Evolutionary conservation across 2,797 vertebrate species (phyloP).

Genomic region (Platalea minor): DNA sequence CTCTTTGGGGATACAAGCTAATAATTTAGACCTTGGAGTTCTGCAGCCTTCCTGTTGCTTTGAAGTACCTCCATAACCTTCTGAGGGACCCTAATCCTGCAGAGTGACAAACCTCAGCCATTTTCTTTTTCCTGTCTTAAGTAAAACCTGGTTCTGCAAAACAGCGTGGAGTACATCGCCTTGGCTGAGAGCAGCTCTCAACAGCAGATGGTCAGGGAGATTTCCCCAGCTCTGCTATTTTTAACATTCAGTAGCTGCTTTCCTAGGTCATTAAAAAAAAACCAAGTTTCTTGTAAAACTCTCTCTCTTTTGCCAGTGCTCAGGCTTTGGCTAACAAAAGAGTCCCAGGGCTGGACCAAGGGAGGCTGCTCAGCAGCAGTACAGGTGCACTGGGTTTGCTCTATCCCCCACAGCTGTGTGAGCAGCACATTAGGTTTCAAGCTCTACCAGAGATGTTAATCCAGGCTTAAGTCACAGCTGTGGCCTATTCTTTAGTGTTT

Average conservation of each 20-base stretch:
- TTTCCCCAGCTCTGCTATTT: not conserved
- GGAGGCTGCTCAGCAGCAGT: not conserved
- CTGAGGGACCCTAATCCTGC: not conserved
- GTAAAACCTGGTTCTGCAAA: not conserved
- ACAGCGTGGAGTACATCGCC: rapidly evolving
- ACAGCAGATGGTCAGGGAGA: not conserved
- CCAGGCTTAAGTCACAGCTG: not conserved
- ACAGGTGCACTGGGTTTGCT: too few species aligned
- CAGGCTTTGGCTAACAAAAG: not conserved
- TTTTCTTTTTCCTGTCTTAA: not conserved
- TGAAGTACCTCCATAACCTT: not conserved
- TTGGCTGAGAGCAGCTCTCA: not conserved
- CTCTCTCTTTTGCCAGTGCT: not conserved
- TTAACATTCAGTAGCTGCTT: not conserved
- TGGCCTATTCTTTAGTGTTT: not conserved
- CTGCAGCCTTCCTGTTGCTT: not conserved
- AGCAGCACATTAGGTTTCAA: not conserved
- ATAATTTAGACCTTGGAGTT: not conserved
- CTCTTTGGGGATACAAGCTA: not conserved
- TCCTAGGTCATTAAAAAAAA: not conserved
- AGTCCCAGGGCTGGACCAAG: not conserved
- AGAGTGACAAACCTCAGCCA: not conserved
- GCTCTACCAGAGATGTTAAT: not conserved
- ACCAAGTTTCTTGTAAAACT: not conserved
- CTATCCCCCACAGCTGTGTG: not conserved